Percentiles rank a stretch among this genome's conserved stretches.
phyloP scores from a whole-genome alignment of 2,113 vertebrate genomes.

The Laticauda colubrina region DNA sequence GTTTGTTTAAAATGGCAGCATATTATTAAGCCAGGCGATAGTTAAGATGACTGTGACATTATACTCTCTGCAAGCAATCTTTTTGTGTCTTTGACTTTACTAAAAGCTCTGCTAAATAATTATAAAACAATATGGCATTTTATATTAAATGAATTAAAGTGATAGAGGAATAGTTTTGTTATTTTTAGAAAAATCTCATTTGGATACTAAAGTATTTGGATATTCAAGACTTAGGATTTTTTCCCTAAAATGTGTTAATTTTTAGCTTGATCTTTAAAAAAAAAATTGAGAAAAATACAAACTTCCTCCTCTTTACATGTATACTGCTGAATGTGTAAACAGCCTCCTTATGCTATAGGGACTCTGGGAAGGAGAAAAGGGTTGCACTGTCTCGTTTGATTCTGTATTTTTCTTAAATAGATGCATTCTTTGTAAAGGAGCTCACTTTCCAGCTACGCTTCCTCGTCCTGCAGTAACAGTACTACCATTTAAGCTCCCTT shows the following conservation, averaged over 20 bases:
- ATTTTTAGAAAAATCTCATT: neutral
- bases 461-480: slow-evolving; percentile 89
- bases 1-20: neutral
- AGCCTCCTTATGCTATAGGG: neutral
- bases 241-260: neutral
- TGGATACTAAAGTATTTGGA: neutral
- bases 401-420: slow-evolving; percentile 68
- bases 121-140: neutral
- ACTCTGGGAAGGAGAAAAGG: too few relatives aligned
- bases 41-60: too few relatives aligned
- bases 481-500: slow-evolving; percentile 86
- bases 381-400: neutral
- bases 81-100: neutral
- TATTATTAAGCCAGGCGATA: neutral
- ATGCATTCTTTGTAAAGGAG: slow-evolving; percentile 96
- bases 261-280: neutral
- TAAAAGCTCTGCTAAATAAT: neutral
- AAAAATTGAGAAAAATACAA: neutral
- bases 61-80: neutral
- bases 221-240: neutral
- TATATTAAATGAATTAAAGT: neutral
- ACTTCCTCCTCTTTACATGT: neutral
- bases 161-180: neutral
- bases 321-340: neutral
- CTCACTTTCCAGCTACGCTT: slow-evolving; percentile 90